Conservation (phyloP, 1,140 invertebrate species). For the Pogonognathellus flavescens region DNA sequence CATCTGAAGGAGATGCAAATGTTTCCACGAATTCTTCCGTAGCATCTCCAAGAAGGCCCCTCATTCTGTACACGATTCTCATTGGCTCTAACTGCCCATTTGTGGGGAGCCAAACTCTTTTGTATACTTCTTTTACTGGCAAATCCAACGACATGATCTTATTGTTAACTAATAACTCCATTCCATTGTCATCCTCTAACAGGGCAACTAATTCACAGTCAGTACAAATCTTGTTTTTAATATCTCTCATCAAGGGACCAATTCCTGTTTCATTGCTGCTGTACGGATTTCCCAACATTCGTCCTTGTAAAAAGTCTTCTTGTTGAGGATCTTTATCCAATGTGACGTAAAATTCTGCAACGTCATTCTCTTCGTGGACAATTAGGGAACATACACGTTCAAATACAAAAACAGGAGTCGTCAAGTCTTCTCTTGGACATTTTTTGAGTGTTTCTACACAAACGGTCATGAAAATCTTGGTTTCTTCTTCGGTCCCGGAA, state of each 20-base stretch:
- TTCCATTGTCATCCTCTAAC: slow-evolving; percentile 97
- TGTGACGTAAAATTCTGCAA: slow-evolving; percentile 95
- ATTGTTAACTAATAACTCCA: slow-evolving; percentile 98
- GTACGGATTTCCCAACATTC: slow-evolving; percentile 98
- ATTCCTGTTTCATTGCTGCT: slow-evolving; percentile 92
- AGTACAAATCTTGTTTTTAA: slow-evolving; percentile 98
- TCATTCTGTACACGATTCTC: slow-evolving; percentile 98
- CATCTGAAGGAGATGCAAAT: slow-evolving; percentile 88
- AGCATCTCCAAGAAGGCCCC: slow-evolving; percentile 95
- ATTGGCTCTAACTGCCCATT: slow-evolving; percentile 91
- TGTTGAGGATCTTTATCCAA: slow-evolving; percentile 98
- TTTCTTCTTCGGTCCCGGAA: slow-evolving; percentile 94
- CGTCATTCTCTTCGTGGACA: slow-evolving; percentile 96
- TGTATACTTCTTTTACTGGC: slow-evolving; percentile 89
- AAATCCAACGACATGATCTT: slow-evolving; percentile 98
- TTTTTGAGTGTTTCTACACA: slow-evolving; percentile 96
- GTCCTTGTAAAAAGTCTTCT: slow-evolving; percentile 92
- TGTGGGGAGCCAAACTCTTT: slow-evolving; percentile 84
- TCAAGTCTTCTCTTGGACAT: slow-evolving; percentile 90
- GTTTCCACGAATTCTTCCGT: slow-evolving; percentile 99
- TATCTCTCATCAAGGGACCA: slow-evolving; percentile 96
- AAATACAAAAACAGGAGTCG: slow-evolving; percentile 97
- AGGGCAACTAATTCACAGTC: slow-evolving; percentile 97
- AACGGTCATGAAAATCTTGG: slow-evolving; percentile 96
- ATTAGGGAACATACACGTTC: slow-evolving; percentile 97